These are phyloP conservation scores for Agraylea sexmaculata DNA, from an alignment of 1,140 invertebrate species.

Conservation along the genomic window DNA sequence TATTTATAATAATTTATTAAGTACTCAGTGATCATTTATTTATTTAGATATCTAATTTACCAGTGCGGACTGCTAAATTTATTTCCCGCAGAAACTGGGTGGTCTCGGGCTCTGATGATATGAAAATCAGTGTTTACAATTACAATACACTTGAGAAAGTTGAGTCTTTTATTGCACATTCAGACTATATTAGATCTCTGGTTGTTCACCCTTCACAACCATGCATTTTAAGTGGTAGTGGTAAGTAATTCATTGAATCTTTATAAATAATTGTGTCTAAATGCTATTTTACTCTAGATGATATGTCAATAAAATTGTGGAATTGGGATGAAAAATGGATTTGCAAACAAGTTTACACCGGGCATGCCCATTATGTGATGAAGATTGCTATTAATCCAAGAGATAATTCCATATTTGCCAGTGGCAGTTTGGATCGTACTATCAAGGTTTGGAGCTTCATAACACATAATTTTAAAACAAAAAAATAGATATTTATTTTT, in stretches of 20 bases:
- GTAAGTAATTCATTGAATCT: too few relatives aligned
- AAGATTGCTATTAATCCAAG: conserved; percentile 96
- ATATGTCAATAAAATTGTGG: conserved; percentile 95
- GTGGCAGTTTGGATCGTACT: conserved; percentile 85
- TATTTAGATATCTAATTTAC: too few relatives aligned
- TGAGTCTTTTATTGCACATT: not conserved
- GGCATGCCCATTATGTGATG: conserved; percentile 96
- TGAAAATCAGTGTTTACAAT: not conserved
- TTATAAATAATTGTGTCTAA: too few relatives aligned
- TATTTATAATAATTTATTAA: too few relatives aligned
- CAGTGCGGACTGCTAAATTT: conserved; percentile 1
- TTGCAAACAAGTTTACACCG: conserved; percentile 86
- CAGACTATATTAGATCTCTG: not conserved
- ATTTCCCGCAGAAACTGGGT: not conserved
- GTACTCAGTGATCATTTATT: too few relatives aligned
- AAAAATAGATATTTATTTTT: too few relatives aligned
- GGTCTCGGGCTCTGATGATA: not conserved
- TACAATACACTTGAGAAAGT: conserved; percentile 1
- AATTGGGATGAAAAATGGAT: conserved; percentile 95
- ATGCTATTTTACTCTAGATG: conserved; percentile 65
- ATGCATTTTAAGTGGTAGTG: not conserved
- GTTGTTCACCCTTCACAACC: not conserved
- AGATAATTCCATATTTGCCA: conserved; percentile 95
- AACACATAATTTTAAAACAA: too few relatives aligned
- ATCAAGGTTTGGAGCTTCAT: conserved; percentile 55